Evolutionary conservation across 2,888 invertebrate species (phyloP).

Genomic region (Therioaphis trifolii): DNA sequence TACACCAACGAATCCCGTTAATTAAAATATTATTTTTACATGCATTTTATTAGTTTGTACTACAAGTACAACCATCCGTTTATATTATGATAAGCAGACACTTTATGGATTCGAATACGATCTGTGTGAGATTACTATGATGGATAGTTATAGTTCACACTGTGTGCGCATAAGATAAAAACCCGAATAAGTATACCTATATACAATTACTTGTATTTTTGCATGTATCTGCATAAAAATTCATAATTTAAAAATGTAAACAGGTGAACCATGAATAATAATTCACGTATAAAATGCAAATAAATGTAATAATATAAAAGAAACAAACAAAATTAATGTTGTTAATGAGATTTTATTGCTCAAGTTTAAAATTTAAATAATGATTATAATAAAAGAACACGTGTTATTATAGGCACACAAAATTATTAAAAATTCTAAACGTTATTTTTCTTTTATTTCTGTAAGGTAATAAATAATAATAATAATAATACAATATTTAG

Average conservation of each 20-base stretch:
- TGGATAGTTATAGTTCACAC: constrained; percentile 34
- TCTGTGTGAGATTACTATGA: constrained; percentile 14
- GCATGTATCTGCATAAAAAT: constrained; percentile 9
- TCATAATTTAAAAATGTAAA: constrained; percentile 34
- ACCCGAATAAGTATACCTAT: neutral
- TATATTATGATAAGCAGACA: neutral
- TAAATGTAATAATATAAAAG: neutral
- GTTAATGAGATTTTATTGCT: constrained; percentile 30
- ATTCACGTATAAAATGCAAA: constrained; percentile 14
- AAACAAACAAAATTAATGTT: constrained; percentile 11
- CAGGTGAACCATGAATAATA: constrained; percentile 44
- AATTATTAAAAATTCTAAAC: too few relatives aligned
- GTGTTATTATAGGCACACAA: neutral
- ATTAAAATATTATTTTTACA: neutral
- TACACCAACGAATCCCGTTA: neutral
- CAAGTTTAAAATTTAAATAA: constrained; percentile 14
- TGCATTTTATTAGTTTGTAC: neutral
- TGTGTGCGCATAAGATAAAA: constrained; percentile 38
- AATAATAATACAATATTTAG: too few relatives aligned
- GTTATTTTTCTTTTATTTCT: too few relatives aligned
- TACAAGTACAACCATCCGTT: neutral
- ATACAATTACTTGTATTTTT: neutral
- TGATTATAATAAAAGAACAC: constrained; percentile 20
- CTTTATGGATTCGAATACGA: constrained; percentile 18
- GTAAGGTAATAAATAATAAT: too few relatives aligned